Percentiles rank a stretch among this genome's conserved stretches.
Conservation (phyloP, 2,888 invertebrate species). For the Cremastinae sp. region DNA sequence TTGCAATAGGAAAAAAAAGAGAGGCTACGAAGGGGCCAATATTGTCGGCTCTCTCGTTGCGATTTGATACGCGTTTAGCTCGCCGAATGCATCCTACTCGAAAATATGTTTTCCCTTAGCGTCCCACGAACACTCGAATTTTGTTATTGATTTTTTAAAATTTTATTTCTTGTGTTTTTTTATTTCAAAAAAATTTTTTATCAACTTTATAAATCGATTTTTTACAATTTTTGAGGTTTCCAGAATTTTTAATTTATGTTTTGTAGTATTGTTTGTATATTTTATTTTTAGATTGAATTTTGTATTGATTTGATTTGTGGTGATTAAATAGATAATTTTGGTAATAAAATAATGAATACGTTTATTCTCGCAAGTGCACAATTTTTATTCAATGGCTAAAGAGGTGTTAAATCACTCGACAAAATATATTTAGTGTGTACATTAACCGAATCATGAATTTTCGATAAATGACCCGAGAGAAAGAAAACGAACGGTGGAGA, state of each 20-base stretch:
- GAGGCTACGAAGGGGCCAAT: constrained; percentile 67
- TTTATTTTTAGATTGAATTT: too few relatives aligned
- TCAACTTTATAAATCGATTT: too few relatives aligned
- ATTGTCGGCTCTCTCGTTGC: constrained; percentile 75
- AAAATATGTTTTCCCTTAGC: constrained; percentile 12
- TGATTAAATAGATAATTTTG: too few relatives aligned
- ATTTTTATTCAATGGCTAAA: not conserved
- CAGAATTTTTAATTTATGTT: too few relatives aligned
- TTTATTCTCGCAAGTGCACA: not conserved
- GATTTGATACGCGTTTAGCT: constrained; percentile 77
- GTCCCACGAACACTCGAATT: not conserved
- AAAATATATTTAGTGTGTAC: constrained; percentile 22
- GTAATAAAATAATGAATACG: not conserved
- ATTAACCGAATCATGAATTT: constrained; percentile 34
- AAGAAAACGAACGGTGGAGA: constrained; percentile 32
- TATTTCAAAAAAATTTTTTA: too few relatives aligned
- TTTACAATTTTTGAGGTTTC: too few relatives aligned
- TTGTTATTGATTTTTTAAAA: not conserved
- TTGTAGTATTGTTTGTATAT: too few relatives aligned
- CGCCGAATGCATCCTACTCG: constrained; percentile 50
- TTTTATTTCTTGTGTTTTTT: too few relatives aligned
- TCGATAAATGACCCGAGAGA: constrained; percentile 36
- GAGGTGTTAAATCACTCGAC: constrained; percentile 30
- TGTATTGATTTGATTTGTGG: too few relatives aligned
- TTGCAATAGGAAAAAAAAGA: constrained; percentile 63